Conservation (phyloP, 1,140 invertebrate genomes). For the Calosoma granatense region DNA sequence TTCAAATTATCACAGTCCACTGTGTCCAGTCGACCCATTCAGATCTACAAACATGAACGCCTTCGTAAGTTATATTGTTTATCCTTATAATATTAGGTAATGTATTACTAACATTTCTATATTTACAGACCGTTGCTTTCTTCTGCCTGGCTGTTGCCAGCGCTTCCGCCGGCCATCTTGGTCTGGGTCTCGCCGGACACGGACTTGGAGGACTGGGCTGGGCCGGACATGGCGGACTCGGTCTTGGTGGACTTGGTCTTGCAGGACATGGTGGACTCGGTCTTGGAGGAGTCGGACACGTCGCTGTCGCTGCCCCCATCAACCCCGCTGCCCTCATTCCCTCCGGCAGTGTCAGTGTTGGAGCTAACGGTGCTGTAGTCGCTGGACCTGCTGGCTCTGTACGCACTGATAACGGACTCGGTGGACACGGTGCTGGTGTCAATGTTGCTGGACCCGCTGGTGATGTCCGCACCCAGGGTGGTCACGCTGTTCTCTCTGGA, state of each 20-base stretch:
- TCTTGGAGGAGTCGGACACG: too few species aligned
- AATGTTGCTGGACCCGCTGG: not conserved
- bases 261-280: not conserved
- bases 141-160: not conserved
- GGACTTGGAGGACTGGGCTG: too few species aligned
- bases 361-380: too few species aligned
- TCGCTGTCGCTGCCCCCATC: too few species aligned
- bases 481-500: not conserved
- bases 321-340: too few species aligned
- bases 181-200: too few species aligned
- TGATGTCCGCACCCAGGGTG: not conserved
- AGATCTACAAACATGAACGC: not conserved
- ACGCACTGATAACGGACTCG: not conserved
- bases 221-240: too few species aligned
- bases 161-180: not conserved
- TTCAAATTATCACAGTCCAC: not conserved
- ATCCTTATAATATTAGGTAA: not conserved
- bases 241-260: not conserved
- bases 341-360: too few species aligned
- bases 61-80: not conserved
- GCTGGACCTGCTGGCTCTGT: not conserved
- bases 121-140: not conserved
- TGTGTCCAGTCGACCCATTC: not conserved
- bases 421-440: not conserved
- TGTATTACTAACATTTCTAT: not conserved